Evolutionary conservation across 1,140 invertebrate species (phyloP).

Genomic region (Caenorhabditis brenneri): DNA sequence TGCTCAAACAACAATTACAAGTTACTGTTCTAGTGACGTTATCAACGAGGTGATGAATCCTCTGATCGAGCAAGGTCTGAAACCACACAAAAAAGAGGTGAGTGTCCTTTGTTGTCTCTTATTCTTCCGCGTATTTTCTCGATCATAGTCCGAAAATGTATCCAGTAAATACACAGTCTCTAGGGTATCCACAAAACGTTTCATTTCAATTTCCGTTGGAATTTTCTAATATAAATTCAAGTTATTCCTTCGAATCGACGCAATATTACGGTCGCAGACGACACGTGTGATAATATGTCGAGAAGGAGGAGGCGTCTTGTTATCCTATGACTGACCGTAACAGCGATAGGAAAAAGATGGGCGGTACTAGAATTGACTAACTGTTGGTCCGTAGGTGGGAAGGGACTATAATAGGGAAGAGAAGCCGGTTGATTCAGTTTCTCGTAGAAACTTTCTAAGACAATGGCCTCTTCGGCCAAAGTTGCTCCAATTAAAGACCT

Average conservation of each 20-base stretch:
- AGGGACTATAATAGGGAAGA: neutral
- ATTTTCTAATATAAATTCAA: neutral
- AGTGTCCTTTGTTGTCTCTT: neutral
- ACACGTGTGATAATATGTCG: constrained; percentile 6
- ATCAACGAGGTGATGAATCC: constrained; percentile 28
- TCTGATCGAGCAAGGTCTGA: constrained; percentile 20
- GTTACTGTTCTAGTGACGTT: constrained; percentile 29
- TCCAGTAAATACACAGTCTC: neutral
- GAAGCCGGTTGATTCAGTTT: constrained; percentile 1
- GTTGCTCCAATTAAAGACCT: constrained; percentile 27
- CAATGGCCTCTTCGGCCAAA: constrained; percentile 32
- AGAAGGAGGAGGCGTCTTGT: neutral
- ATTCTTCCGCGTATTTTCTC: neutral
- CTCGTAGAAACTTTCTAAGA: no score
- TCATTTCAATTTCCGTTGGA: neutral
- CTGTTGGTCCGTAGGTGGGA: constrained; percentile 5
- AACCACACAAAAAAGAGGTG: neutral
- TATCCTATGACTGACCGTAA: constrained; percentile 39
- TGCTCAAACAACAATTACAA: constrained; percentile 27
- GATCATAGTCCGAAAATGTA: neutral
- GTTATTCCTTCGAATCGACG: neutral
- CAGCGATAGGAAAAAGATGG: neutral
- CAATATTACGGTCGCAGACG: neutral
- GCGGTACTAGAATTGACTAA: neutral
- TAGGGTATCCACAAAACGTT: neutral